Conservation (phyloP, 37 sponge, comb jelly and placozoan species). For the Aplysina aerophoba region DNA sequence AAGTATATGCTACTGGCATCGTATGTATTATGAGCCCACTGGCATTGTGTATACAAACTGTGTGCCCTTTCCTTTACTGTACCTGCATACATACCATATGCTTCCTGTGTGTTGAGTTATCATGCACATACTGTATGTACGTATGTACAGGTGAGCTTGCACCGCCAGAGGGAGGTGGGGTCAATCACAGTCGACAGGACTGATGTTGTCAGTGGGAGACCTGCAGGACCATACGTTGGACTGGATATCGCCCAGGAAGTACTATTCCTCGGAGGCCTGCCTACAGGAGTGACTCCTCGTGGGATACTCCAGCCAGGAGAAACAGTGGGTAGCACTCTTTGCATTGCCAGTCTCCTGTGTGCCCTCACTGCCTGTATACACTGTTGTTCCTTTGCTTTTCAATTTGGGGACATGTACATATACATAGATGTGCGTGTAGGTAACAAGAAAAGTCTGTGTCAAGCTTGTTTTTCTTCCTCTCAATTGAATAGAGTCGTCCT, state of each 20-base stretch:
- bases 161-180: background rate
- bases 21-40: too few species aligned
- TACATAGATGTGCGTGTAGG: too few species aligned
- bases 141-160: conserved; percentile 14
- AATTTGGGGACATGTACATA: too few species aligned
- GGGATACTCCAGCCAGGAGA: conserved; percentile 27
- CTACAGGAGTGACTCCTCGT: background rate
- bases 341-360: too few species aligned
- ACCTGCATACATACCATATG: too few species aligned
- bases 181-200: conserved; percentile 7
- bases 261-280: conserved; percentile 65
- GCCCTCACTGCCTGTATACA: too few species aligned
- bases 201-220: conserved; percentile 28
- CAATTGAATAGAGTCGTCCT: conserved; percentile 17
- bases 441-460: too few species aligned
- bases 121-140: background rate
- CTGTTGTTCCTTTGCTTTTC: too few species aligned
- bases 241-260: conserved; percentile 38
- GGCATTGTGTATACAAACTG: too few species aligned
- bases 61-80: too few species aligned
- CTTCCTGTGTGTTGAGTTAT: background rate
- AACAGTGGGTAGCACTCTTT: background rate
- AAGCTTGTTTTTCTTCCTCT: background rate
- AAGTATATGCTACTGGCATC: too few species aligned
- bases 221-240: conserved; percentile 35